Conservation (phyloP, 1,140 invertebrate genomes). For the Brachionus plicatilis region DNA sequence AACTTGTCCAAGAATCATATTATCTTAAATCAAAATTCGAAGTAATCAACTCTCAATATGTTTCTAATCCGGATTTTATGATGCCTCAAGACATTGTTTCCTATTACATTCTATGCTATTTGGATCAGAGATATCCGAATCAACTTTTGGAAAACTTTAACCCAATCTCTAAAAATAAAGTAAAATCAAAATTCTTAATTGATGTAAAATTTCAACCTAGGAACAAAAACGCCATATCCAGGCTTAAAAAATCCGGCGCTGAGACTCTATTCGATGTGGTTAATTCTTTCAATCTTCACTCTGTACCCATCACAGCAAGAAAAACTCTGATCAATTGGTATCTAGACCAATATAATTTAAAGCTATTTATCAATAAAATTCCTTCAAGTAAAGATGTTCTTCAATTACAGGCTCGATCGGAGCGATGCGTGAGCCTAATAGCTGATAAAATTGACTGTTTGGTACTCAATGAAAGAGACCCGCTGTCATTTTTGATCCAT, state of each 20-base stretch:
- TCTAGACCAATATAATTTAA: not conserved
- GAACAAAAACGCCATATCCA: not conserved
- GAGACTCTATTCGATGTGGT: not conserved
- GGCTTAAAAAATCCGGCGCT: not conserved
- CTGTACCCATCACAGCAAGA: not conserved
- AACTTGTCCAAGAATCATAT: not conserved
- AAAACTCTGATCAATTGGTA: not conserved
- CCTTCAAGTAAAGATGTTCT: not conserved
- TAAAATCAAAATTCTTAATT: not conserved
- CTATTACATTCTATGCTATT: not conserved
- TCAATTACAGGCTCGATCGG: not conserved
- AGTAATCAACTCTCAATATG: not conserved
- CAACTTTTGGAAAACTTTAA: not conserved
- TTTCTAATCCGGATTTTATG: not conserved
- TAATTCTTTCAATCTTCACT: not conserved
- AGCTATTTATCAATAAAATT: not conserved
- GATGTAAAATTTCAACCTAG: not conserved
- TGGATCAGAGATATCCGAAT: not conserved
- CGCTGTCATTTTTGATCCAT: slow-evolving; percentile 5
- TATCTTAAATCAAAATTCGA: not conserved
- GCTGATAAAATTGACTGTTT: not conserved
- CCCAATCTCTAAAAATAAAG: not conserved
- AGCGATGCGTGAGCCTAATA: slow-evolving; percentile 7
- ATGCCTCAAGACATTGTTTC: not conserved
- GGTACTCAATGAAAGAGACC: not conserved